These are phyloP conservation scores for Pituophis catenifer DNA, from an alignment of 2,113 vertebrate species.

Conservation along the genomic window DNA sequence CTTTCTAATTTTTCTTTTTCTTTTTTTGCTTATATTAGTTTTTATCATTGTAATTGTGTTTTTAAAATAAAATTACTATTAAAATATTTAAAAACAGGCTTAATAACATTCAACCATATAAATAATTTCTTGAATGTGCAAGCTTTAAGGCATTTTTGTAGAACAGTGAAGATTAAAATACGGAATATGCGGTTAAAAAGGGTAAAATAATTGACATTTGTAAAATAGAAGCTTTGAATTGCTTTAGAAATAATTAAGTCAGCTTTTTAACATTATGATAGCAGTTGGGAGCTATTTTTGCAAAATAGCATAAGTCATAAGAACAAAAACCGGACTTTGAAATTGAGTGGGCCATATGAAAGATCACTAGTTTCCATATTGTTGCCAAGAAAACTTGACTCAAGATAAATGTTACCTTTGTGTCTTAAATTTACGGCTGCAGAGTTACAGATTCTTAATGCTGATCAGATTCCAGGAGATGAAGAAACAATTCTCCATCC, in stretches of 20 bases:
- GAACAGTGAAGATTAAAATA: neutral
- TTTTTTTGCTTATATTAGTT: neutral
- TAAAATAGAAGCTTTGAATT: neutral
- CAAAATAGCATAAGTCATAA: neutral
- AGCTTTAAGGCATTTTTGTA: neutral
- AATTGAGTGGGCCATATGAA: neutral
- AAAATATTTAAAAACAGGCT: neutral
- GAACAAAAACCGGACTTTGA: neutral
- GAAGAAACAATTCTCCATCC: neutral
- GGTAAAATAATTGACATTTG: neutral
- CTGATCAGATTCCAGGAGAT: neutral
- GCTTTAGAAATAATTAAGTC: neutral
- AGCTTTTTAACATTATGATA: neutral
- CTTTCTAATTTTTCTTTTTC: neutral
- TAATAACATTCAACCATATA: neutral
- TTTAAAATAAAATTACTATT: neutral
- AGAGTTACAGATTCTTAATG: neutral
- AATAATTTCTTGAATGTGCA: neutral
- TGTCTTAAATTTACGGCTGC: neutral
- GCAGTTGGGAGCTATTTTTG: neutral
- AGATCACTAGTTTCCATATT: neutral
- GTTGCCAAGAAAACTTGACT: neutral
- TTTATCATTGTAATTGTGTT: neutral
- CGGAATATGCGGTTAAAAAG: neutral
- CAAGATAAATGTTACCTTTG: neutral